Evolutionary conservation across 1,140 invertebrate species (phyloP).

Genomic region (Drosophila eugracilis): DNA sequence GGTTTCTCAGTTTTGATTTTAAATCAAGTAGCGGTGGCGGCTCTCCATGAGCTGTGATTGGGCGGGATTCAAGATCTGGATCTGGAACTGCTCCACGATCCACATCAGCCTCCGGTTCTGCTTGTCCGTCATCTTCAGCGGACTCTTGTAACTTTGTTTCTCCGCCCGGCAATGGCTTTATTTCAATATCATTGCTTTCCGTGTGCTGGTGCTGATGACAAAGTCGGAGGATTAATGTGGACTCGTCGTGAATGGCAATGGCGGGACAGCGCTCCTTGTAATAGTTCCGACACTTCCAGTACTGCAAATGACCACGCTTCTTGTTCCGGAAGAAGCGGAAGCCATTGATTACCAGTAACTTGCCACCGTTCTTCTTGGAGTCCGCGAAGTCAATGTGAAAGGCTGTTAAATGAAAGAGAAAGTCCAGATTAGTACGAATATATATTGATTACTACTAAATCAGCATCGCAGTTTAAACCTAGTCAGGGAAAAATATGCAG

Average conservation of each 20-base stretch:
- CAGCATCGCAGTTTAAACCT: not conserved
- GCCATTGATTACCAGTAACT: constrained; percentile 83
- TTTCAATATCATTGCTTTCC: constrained; percentile 80
- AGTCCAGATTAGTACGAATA: constrained; percentile 33
- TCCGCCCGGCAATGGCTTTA: constrained; percentile 64
- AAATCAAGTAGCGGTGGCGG: constrained; percentile 54
- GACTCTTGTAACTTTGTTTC: constrained; percentile 6
- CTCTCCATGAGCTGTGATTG: not conserved
- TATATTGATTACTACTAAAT: not conserved
- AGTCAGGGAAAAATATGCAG: constrained; percentile 6
- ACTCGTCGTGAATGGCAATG: constrained; percentile 83
- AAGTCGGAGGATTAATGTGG: constrained; percentile 67
- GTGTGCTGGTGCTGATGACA: constrained; percentile 81
- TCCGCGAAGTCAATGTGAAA: constrained; percentile 82
- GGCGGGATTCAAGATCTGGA: not conserved
- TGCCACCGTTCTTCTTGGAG: constrained; percentile 84
- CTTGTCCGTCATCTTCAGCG: constrained; percentile 14
- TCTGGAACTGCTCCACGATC: not conserved
- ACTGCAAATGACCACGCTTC: constrained; percentile 79
- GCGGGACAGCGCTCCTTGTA: constrained; percentile 83
- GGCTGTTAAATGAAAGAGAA: constrained; percentile 49
- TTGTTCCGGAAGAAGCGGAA: constrained; percentile 84
- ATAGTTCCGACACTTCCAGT: constrained; percentile 84
- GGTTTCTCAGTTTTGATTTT: constrained; percentile 38
- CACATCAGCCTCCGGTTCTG: constrained; percentile 10